These are phyloP conservation scores for Crenuchus spilurus DNA, from an alignment of 2,797 vertebrate genomes.

Conservation along the genomic window DNA sequence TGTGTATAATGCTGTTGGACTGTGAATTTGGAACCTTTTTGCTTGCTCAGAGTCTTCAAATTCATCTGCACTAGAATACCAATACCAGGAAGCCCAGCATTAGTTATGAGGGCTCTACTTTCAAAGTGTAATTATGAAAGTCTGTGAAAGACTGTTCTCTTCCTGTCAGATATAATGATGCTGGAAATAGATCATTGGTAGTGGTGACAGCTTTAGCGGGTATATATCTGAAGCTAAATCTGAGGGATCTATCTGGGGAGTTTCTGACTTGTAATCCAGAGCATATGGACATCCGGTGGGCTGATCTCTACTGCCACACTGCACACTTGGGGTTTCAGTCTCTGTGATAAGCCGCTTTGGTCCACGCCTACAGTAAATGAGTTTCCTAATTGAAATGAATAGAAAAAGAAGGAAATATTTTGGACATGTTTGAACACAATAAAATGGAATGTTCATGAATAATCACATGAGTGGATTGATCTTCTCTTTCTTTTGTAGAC, in stretches of 20 bases:
- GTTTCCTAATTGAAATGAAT: slow-evolving; percentile 31
- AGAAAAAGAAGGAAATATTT: neutral
- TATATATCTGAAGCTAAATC: neutral
- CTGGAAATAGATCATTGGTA: neutral
- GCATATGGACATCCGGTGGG: slow-evolving; percentile 9
- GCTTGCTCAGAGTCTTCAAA: slow-evolving; percentile 13
- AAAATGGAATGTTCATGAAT: neutral
- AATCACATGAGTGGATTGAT: neutral
- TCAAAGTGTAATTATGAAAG: neutral
- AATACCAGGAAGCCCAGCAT: no score
- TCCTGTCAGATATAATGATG: neutral
- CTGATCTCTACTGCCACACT: neutral
- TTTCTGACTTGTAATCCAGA: slow-evolving; percentile 11
- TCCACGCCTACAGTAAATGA: neutral
- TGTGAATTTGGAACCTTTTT: neutral
- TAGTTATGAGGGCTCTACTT: neutral
- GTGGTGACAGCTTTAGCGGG: neutral
- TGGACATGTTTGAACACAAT: no score
- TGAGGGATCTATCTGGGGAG: neutral
- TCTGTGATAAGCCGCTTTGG: slow-evolving; percentile 21
- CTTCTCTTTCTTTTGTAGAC: slow-evolving; percentile 58
- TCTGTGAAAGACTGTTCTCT: neutral
- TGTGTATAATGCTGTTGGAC: no score
- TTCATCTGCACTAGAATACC: neutral
- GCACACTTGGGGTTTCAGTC: slow-evolving; percentile 10